Base-by-base conservation (phyloP, 2,888 invertebrate genomes). In the Drosophila putrida region DNA sequence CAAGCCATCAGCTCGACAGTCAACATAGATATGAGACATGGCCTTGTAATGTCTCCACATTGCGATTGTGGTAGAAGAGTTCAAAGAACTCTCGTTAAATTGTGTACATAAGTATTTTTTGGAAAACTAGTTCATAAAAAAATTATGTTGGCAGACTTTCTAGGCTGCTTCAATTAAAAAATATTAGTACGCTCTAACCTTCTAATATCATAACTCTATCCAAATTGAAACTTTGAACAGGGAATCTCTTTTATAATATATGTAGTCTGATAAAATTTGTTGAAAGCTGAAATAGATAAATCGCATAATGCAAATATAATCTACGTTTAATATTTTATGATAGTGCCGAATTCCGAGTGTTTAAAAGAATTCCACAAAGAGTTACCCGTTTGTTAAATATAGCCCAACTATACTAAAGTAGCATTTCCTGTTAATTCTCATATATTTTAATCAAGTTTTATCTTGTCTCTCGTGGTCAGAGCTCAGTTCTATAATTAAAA, bases 11-110 rank as follows among this genome's bases (percentile, higher is more conserved):
- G 20, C 53, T 38, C 11, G 28, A 4, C 39, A 20, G n/a, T 35
- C 35, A 25, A 31, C 35, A 53, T 28, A 57, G 31, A 61, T 54
- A 58, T 41, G 10, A 38, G n/a, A 15, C 5, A 25, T 58, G 59
- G 53, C 76, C 75, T 75, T 67, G 75, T 71, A 9, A 0, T 55
- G 10, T 10, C 35, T 43, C 28, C 20, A 47, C 33, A n/a, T 51
- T 38, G 20, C 38, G 36, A 38, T 41, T 49, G 50, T 27, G 50
- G 31, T n/a, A 28, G 8, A 43, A 39, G 27, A 46, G 75, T 75
- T 75, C 72, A 76, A 76, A 59, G 76, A 76, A 76, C 75, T 71
- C 43, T 58, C 44, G 38, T 54, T 27, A 25, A 66, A 43, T 20
- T 20, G 25, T 43, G 11, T 33, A 33, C 39, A 47, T 6, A 38